Base-by-base conservation (phyloP, 2,113 vertebrate genomes). In the Dendrocopos noguchii region DNA sequence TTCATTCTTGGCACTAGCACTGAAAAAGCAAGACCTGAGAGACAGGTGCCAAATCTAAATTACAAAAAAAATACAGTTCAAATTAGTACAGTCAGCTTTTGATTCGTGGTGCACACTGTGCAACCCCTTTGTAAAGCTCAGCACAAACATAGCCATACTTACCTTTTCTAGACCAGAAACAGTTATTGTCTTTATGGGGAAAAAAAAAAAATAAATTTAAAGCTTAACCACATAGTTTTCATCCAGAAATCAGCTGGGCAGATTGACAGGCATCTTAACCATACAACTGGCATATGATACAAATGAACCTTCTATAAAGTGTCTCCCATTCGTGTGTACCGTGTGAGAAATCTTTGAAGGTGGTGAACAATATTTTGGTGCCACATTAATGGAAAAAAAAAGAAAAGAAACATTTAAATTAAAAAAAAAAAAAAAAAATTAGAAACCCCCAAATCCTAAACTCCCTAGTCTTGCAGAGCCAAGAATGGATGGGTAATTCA, bases 11-110 rank as follows among this genome's bases (percentile, higher is more conserved):
- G 74, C 86, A 96, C 88, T 84, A 88, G 78, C 46, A 94, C 72
- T 80, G 94, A 93, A 94, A 96, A 96, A 80, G 56, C 84, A 94
- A 97, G 86, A 87, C 83, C 82, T 95, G 87, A 90, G 91, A 88
- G 75, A 92, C 46, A 88, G 46, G 80, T 96, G 77, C 84, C 84
- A 80, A 93, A 74, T 77, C 81, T 74, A 87, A 89, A 91, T 91
- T 47, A 95, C 82, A 92, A 80, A 87, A 87, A 39, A 39, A 89
- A 87, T 66, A 95, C 94, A 95, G 46, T 4, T 74, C 55, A 57
- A 90, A 91, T 80, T 70, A 94, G 91, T 94, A 94, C 84, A 95
- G 65, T 74, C 60, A 92, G 66, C 36, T 56, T 70, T 57, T 76
- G 63, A 79, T 81, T 91, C 78, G 68, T 0, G 0, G 80, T 46